Conservation (phyloP, 1,140 invertebrate genomes). For the Cylas formicarius region DNA sequence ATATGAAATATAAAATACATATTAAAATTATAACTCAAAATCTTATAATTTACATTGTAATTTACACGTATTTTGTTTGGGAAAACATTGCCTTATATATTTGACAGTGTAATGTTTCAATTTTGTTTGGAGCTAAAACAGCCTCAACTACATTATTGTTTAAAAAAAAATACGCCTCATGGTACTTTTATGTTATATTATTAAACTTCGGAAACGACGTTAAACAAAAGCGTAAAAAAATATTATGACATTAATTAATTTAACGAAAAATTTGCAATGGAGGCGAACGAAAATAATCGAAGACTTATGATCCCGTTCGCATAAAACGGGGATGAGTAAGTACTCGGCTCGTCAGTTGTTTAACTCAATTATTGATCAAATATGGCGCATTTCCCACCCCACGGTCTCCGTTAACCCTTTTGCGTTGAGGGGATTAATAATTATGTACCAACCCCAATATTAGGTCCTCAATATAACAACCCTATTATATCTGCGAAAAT, state of each 20-base stretch:
- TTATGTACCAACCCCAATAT: constrained; percentile 42
- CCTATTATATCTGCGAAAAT: constrained; percentile 39
- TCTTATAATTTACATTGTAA: no score
- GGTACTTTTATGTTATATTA: neutral
- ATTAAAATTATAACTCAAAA: no score
- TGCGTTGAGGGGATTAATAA: constrained; percentile 39
- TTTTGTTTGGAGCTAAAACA: neutral
- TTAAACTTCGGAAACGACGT: neutral
- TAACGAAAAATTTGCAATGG: neutral
- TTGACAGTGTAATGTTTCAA: neutral
- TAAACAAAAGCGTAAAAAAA: constrained; percentile 1
- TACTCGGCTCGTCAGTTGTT: constrained; percentile 41
- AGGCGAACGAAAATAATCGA: constrained; percentile 21
- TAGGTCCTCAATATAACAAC: constrained; percentile 37
- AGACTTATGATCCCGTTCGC: constrained; percentile 17
- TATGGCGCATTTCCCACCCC: constrained; percentile 42
- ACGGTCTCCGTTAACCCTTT: constrained; percentile 41
- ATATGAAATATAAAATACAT: no score
- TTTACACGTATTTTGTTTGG: no score
- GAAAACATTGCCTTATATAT: no score
- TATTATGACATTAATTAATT: neutral
- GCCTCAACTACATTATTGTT: neutral
- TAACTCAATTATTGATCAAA: constrained; percentile 46
- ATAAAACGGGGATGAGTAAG: constrained; percentile 31
- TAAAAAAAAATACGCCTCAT: neutral